Evolutionary conservation across 2,113 vertebrate species (phyloP).

Genomic region (Anguilla rostrata): DNA sequence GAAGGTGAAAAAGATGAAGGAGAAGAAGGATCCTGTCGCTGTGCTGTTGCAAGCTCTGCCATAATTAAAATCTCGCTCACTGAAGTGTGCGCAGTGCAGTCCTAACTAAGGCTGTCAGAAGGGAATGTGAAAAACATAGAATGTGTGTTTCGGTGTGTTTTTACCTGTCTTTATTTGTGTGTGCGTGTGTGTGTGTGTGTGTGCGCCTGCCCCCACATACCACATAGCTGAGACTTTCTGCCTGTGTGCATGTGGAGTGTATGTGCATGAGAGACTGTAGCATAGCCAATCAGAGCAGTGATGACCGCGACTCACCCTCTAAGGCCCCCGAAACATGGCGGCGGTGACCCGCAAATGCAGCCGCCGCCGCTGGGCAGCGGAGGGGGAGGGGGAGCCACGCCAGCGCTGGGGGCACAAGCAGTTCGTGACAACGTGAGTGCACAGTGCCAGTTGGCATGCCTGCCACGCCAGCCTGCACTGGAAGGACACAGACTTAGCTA

Average conservation of each 20-base stretch:
- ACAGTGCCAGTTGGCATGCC: constrained; percentile 4
- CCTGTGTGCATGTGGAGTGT: not conserved
- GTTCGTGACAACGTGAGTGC: not conserved
- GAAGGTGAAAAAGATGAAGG: too few species aligned
- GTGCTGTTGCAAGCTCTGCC: not conserved
- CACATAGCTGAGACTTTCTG: not conserved
- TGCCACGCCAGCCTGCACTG: not conserved
- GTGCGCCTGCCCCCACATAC: not conserved
- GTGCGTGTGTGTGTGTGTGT: not conserved
- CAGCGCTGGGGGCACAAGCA: too few species aligned
- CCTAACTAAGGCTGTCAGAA: not conserved
- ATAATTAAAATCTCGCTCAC: too few species aligned
- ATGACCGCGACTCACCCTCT: too few species aligned
- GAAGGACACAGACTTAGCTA: not conserved
- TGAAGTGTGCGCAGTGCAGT: not conserved
- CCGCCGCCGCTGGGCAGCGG: too few species aligned
- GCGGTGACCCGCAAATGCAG: not conserved
- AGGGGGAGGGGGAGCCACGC: not conserved
- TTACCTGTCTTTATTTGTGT: not conserved
- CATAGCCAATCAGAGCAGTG: too few species aligned
- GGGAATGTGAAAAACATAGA: not conserved
- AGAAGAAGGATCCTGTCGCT: too few species aligned
- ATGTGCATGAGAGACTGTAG: too few species aligned
- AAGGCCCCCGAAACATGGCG: too few species aligned
- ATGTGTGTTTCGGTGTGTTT: not conserved